Conservation (phyloP, 2,797 vertebrate species). For the Myotis findleyi region DNA sequence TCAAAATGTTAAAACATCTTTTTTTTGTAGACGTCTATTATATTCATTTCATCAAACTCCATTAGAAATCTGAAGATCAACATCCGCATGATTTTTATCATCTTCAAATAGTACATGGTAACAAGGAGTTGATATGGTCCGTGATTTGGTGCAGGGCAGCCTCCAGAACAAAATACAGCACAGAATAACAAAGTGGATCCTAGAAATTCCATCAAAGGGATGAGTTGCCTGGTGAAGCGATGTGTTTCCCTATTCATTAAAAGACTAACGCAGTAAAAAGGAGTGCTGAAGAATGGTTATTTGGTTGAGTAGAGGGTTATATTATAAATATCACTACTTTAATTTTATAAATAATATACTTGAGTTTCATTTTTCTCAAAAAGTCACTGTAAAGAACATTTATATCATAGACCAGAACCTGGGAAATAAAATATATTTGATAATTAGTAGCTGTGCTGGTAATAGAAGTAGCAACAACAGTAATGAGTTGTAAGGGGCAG, state of each 20-base stretch:
- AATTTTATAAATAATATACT: background rate
- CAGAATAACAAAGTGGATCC: background rate
- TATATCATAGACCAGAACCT: background rate
- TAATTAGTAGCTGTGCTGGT: background rate
- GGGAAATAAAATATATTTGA: background rate
- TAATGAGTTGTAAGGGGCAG: background rate
- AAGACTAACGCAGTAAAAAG: background rate
- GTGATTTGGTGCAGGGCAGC: background rate
- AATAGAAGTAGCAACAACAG: background rate
- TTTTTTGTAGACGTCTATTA: background rate
- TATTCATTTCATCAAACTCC: background rate
- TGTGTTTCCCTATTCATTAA: background rate
- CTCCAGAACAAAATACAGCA: background rate
- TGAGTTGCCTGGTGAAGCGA: background rate
- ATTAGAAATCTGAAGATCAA: background rate
- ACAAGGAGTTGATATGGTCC: background rate
- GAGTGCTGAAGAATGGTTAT: background rate
- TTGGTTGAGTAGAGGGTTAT: background rate
- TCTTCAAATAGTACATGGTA: background rate
- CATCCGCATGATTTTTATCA: background rate
- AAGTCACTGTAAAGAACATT: background rate
- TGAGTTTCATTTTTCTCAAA: background rate
- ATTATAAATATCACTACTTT: slow-evolving; percentile 7
- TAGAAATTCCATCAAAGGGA: background rate
- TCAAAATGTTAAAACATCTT: background rate